These are phyloP conservation scores for Aphelenchoides besseyi DNA, from an alignment of 1,140 invertebrate species.

Conservation along the genomic window DNA sequence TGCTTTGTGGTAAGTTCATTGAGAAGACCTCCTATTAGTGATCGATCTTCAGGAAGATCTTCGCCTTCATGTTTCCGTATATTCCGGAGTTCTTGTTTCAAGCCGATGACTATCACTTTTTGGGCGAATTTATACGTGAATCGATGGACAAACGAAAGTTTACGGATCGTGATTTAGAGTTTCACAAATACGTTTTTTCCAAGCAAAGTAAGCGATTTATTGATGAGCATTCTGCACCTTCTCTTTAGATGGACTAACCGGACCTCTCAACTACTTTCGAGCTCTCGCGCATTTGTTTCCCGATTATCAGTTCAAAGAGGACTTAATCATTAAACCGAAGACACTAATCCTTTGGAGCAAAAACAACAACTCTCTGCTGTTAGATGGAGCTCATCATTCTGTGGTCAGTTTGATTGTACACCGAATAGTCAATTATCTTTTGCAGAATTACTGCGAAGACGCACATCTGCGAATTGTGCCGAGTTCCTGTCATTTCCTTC, in stretches of 20 bases:
- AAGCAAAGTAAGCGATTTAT: neutral
- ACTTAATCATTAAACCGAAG: neutral
- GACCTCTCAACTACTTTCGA: neutral
- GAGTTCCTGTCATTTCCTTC: neutral
- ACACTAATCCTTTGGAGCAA: neutral
- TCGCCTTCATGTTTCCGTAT: neutral
- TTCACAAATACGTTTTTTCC: neutral
- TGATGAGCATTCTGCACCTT: neutral
- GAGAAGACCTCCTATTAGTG: neutral
- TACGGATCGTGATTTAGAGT: neutral
- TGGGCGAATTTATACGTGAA: neutral
- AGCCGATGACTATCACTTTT: neutral
- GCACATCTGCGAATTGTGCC: neutral
- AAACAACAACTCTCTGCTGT: neutral
- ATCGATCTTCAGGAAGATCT: neutral
- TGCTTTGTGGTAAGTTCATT: neutral
- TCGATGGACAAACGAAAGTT: neutral
- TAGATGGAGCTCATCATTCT: slow-evolving; percentile 2
- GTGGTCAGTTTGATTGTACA: too few species aligned
- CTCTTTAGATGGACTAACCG: neutral
- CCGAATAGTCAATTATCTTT: too few species aligned
- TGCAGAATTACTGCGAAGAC: slow-evolving; percentile 8
- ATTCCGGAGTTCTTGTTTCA: neutral
- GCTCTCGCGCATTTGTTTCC: neutral
- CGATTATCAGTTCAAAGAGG: neutral